These are phyloP conservation scores for Azorinus chamasolen DNA, from an alignment of 2,888 invertebrate genomes.

Conservation along the genomic window DNA sequence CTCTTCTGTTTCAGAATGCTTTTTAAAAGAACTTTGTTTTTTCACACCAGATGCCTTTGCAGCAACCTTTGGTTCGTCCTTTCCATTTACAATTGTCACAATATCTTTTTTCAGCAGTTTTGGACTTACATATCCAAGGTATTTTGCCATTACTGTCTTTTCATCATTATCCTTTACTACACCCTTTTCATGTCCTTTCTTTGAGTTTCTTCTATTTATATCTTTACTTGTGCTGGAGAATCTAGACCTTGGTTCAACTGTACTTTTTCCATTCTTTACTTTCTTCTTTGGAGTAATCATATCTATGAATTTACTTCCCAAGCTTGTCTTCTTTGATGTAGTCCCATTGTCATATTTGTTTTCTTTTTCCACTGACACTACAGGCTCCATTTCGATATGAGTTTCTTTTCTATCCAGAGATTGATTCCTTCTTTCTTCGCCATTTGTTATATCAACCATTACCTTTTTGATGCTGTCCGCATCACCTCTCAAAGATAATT, in stretches of 20 bases:
- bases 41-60: constrained; percentile 6
- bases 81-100: too few relatives aligned
- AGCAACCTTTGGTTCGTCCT: background rate
- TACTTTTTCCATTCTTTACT: background rate
- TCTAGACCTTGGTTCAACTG: background rate
- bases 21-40: background rate
- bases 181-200: background rate
- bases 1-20: background rate
- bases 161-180: constrained; percentile 26
- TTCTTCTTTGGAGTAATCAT: constrained; percentile 22
- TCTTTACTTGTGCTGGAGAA: constrained; percentile 34
- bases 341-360: too few relatives aligned
- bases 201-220: constrained; percentile 22
- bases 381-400: too few relatives aligned
- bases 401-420: too few relatives aligned
- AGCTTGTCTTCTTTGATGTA: constrained; percentile 5
- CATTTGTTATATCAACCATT: too few relatives aligned
- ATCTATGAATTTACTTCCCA: constrained; percentile 28
- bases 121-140: constrained; percentile 42
- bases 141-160: constrained; percentile 34
- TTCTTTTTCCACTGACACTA: too few relatives aligned
- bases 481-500: too few relatives aligned
- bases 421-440: too few relatives aligned
- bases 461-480: too few relatives aligned
- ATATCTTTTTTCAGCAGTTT: constrained; percentile 32